Evolutionary conservation across 2,797 vertebrate species (phyloP).

Genomic region (Betta splendens): DNA sequence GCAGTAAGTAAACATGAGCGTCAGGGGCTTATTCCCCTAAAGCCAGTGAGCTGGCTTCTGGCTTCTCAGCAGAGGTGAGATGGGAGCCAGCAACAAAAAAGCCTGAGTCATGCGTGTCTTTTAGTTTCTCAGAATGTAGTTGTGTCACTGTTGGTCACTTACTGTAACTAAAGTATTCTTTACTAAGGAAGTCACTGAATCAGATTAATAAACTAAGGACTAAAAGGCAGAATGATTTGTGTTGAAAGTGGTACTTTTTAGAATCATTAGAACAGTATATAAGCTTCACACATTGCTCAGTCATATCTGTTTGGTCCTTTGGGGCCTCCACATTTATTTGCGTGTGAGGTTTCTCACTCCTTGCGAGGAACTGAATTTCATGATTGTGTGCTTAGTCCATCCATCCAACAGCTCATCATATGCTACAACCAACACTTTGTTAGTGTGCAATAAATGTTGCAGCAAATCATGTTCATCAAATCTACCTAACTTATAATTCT

Average conservation of each 20-base stretch:
- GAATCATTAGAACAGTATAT: too few species aligned
- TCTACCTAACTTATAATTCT: neutral
- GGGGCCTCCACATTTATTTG: neutral
- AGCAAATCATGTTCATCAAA: too few species aligned
- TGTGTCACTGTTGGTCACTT: slow-evolving; percentile 5
- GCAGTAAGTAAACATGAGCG: slow-evolving; percentile 12
- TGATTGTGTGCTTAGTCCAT: neutral
- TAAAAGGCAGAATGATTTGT: neutral
- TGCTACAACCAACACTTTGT: too few species aligned
- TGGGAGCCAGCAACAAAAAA: slow-evolving; percentile 8
- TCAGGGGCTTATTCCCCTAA: slow-evolving; percentile 41
- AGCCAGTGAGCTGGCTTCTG: slow-evolving; percentile 32
- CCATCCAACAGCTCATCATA: neutral
- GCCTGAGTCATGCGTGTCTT: neutral
- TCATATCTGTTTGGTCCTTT: neutral
- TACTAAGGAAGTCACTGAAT: slow-evolving; percentile 12
- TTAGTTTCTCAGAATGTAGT: slow-evolving; percentile 4
- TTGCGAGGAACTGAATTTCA: neutral
- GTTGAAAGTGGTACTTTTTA: neutral
- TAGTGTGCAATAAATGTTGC: too few species aligned
- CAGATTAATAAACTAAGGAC: neutral
- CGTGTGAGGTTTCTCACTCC: neutral
- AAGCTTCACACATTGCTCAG: neutral
- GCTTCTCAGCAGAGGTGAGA: slow-evolving; percentile 55
- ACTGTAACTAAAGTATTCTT: too few species aligned